Percentiles rank a stretch among this genome's conserved stretches.
Conservation (phyloP, 2,888 invertebrate genomes). For the Crocallis elinguaria region DNA sequence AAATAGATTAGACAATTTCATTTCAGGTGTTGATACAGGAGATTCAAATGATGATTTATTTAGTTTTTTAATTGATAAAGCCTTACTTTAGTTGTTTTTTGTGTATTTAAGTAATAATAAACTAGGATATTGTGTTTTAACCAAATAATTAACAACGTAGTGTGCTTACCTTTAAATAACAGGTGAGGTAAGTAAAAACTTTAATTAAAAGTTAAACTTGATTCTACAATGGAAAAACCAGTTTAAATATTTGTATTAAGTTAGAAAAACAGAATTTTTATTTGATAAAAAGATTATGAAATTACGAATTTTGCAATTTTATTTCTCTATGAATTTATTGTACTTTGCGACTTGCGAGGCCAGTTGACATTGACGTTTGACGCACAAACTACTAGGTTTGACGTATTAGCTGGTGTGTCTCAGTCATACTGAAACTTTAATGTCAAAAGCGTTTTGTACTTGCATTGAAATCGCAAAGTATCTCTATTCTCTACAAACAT, state of each 20-base stretch:
- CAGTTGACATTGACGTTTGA: too few relatives aligned
- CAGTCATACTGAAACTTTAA: too few relatives aligned
- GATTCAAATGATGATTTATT: constrained; percentile 32
- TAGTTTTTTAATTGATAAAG: constrained; percentile 34
- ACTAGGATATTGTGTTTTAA: constrained; percentile 1
- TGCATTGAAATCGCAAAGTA: too few relatives aligned
- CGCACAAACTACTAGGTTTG: too few relatives aligned
- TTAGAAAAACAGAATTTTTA: too few relatives aligned
- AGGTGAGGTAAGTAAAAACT: constrained; percentile 11
- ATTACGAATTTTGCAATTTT: too few relatives aligned
- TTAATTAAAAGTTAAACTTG: not conserved
- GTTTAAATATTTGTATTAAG: not conserved
- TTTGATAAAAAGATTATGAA: too few relatives aligned
- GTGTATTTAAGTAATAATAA: constrained; percentile 31
- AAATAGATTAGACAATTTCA: constrained; percentile 46
- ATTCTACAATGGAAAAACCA: not conserved
- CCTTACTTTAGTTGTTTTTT: constrained; percentile 27
- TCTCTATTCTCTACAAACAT: too few relatives aligned
- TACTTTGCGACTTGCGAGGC: too few relatives aligned
- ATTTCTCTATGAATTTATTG: too few relatives aligned
- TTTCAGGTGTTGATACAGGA: constrained; percentile 31
- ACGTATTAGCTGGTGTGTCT: too few relatives aligned
- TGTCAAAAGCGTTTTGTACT: too few relatives aligned
- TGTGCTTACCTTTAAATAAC: constrained; percentile 4
- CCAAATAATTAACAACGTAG: not conserved